Conservation (phyloP, 2,888 invertebrate species). For the Aleiodes leptofemur region DNA sequence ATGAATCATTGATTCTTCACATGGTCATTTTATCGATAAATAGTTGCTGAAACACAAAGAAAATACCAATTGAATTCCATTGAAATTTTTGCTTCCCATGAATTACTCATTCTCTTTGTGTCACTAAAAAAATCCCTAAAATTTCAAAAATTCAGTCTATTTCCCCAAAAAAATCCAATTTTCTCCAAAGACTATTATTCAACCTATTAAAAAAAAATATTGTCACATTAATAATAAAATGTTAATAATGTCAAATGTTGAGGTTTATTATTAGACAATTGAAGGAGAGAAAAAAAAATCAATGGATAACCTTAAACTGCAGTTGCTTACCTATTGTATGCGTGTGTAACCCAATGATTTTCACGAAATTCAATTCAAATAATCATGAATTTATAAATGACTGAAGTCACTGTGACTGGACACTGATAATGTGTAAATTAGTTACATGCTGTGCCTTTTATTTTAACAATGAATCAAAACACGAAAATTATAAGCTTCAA, state of each 20-base stretch:
- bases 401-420: not conserved
- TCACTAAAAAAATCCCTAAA: not conserved
- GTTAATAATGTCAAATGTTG: constrained; percentile 31
- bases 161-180: not conserved
- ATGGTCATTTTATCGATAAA: constrained; percentile 7
- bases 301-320: constrained; percentile 37
- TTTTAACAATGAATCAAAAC: constrained; percentile 2
- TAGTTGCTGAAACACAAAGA: not conserved
- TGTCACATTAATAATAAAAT: constrained; percentile 15
- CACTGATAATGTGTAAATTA: not conserved
- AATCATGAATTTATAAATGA: constrained; percentile 6
- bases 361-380: not conserved
- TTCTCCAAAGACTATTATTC: not conserved
- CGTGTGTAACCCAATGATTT: not conserved
- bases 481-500: not conserved
- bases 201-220: not conserved
- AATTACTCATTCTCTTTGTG: constrained; percentile 20
- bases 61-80: constrained; percentile 10
- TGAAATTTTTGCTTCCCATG: not conserved
- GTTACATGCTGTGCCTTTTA: constrained; percentile 20
- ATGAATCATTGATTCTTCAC: constrained; percentile 1
- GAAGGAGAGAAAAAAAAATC: constrained; percentile 22
- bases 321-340: not conserved
- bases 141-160: not conserved
- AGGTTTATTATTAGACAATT: constrained; percentile 28